Evolutionary conservation across 2,797 vertebrate species (phyloP), one percentile per base, ranked within the genome.

Genomic region (Peromyscus melanophrys): DNA sequence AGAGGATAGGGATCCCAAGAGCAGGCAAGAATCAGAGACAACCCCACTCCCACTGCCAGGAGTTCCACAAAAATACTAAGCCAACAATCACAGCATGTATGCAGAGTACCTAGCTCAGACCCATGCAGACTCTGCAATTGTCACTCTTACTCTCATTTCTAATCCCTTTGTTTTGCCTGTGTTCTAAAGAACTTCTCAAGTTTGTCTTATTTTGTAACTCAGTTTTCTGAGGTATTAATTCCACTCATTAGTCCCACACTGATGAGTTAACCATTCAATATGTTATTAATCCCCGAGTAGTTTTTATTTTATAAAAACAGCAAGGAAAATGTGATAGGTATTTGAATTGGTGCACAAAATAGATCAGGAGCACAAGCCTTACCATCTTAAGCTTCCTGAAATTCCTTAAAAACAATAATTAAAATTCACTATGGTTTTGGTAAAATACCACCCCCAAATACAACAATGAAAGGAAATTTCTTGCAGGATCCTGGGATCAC

Each of bases 271-370:
- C 80, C 78, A 37, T 76, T 76, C 57, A 80, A n/a, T 75, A 21
- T 93, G 29, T 85, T 90, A 46, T 90, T 94, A 31, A 81, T 91
- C 34, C 84, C 52, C 4, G 52, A 55, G 14, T 57, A 92, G 49
- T 88, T 21, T 69, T 83, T 78, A n/a, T 83, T 87, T 75, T 87
- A 89, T 10, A 80, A 69, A 86, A 89, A 49, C n/a, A 86, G 11
- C 25, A 86, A 85, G 37, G 17, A 21, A 49, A 81, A 57, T 90
- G 19, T 73, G 23, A 83, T 40, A 46, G 14, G 16, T 67, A 43
- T 40, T 92, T 83, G 1, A 67, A 87, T 80, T 93, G 59, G 17
- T 1, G 27, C 9, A 75, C 17, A 81, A 86, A 89, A 65, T 59
- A 91, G 17, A 17, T 57, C 63, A 93, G 23, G 17, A 46, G 3